Percentiles rank a stretch among this genome's conserved stretches.
phyloP scores from a whole-genome alignment of 2,113 vertebrate genomes.

The Maylandia zebra region DNA sequence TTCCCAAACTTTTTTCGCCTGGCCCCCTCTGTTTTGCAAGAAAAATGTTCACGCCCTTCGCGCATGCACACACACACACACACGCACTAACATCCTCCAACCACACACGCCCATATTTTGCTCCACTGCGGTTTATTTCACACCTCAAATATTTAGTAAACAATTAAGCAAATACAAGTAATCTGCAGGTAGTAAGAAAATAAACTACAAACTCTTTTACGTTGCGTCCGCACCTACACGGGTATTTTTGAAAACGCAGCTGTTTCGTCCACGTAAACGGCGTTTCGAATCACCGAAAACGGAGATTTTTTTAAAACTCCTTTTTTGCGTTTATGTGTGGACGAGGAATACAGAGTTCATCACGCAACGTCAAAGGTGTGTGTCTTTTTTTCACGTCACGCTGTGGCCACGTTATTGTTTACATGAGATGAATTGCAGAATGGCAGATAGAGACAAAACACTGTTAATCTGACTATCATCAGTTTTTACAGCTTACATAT shows the following conservation, averaged over 20 bases:
- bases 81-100: accelerated
- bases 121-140: accelerated
- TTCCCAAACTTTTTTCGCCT: background rate
- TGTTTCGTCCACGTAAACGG: too few species aligned
- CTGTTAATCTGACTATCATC: accelerated
- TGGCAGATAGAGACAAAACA: accelerated
- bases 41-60: accelerated
- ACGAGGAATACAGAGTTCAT: accelerated
- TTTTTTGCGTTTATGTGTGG: accelerated
- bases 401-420: accelerated
- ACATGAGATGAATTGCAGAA: accelerated
- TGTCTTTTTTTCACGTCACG: accelerated
- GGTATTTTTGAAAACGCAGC: accelerated
- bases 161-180: accelerated
- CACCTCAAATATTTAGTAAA: background rate
- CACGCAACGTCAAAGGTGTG: accelerated
- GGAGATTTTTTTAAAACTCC: accelerated
- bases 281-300: background rate
- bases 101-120: accelerated
- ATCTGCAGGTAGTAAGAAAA: accelerated
- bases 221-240: accelerated
- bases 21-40: background rate
- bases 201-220: accelerated
- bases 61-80: accelerated
- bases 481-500: too few species aligned